A percentile compares a stretch with the other conserved stretches of the same genome.
Conservation (phyloP, 2,113 vertebrate species). For the Melanerpes aurifrons region DNA sequence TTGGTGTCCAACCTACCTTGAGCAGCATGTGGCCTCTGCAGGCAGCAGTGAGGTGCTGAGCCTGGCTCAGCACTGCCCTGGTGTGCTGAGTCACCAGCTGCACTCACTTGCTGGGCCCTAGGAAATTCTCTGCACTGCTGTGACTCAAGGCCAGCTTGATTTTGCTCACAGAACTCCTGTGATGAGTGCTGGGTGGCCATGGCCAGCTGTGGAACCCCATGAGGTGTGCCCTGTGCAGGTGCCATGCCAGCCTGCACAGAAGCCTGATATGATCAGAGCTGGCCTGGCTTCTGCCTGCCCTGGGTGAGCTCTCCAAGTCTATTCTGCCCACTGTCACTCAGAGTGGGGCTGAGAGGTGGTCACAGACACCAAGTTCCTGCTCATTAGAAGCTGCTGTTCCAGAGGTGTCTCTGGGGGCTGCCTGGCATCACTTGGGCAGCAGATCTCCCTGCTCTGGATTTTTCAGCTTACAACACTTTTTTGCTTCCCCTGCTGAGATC, state of each 20-base stretch:
- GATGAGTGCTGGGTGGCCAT: neutral
- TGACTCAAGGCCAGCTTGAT: neutral
- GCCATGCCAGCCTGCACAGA: neutral
- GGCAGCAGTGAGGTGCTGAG: neutral
- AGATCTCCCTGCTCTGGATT: neutral
- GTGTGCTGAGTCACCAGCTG: neutral
- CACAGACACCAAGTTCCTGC: neutral
- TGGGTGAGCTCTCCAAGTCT: neutral
- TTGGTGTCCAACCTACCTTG: accelerated
- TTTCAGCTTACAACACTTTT: neutral
- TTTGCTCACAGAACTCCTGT: conserved; percentile 1
- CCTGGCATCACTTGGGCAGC: neutral
- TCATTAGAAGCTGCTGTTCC: neutral
- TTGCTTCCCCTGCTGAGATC: neutral
- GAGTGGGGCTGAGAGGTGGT: neutral
- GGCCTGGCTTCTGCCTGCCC: neutral
- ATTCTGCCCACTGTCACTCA: neutral
- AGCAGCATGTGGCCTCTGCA: neutral
- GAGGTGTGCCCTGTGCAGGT: neutral
- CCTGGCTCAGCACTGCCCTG: neutral
- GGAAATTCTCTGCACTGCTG: neutral
- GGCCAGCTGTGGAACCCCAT: neutral
- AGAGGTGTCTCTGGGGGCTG: neutral
- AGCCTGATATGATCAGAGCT: neutral
- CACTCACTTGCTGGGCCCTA: neutral